Conservation (phyloP, 1,140 invertebrate genomes). For the Pogonognathellus flavescens region DNA sequence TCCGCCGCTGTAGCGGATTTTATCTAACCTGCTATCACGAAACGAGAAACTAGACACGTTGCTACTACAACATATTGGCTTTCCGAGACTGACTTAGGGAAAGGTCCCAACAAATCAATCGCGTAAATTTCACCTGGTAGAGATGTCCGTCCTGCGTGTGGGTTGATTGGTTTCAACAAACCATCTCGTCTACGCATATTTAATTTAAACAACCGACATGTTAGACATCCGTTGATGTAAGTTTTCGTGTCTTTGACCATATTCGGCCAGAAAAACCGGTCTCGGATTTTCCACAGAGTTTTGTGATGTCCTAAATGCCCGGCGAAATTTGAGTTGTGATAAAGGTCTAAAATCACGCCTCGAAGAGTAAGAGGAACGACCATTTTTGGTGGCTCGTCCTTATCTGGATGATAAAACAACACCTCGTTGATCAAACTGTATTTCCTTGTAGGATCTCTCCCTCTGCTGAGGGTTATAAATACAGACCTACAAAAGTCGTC, state of each 20-base stretch:
- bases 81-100: neutral
- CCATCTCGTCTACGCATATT: neutral
- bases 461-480: no score
- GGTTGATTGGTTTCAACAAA: neutral
- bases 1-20: slow-evolving; percentile 66
- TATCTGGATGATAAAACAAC: neutral
- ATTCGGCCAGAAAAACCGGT: neutral
- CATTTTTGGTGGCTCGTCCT: neutral
- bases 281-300: neutral
- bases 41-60: slow-evolving; percentile 68
- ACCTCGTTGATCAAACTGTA: neutral
- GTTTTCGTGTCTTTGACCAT: neutral
- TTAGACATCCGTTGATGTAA: neutral
- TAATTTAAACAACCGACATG: neutral
- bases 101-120: neutral
- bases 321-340: neutral
- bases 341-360: neutral
- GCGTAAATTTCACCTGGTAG: neutral
- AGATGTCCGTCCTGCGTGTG: neutral
- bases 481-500: neutral
- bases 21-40: slow-evolving; percentile 62
- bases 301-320: neutral
- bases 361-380: neutral
- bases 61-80: slow-evolving; percentile 67
- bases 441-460: no score